Percentiles rank a stretch among this genome's conserved stretches.
phyloP scores from a whole-genome alignment of 2,113 vertebrate genomes.

The Mastomys coucha region DNA sequence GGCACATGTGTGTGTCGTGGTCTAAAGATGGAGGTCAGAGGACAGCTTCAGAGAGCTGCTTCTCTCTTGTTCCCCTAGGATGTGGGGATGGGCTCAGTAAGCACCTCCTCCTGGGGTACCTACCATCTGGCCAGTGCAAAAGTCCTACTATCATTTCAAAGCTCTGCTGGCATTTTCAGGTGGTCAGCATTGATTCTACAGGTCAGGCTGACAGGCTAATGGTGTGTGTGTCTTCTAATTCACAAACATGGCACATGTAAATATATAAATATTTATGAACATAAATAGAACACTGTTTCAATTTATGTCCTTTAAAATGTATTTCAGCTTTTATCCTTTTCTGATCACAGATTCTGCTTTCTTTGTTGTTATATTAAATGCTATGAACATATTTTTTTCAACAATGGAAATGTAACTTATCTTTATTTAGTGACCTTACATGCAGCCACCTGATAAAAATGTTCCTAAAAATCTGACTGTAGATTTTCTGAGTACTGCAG shows the following conservation, averaged over 20 bases:
- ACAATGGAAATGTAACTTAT: neutral
- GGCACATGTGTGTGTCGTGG: neutral
- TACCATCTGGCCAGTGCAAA: neutral
- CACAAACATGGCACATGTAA: neutral
- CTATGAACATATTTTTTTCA: neutral
- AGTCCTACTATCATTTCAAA: neutral
- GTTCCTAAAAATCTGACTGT: neutral
- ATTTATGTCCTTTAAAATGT: conserved; percentile 6
- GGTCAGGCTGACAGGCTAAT: conserved; percentile 2
- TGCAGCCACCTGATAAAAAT: neutral
- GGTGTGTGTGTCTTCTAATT: neutral
- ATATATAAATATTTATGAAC: neutral
- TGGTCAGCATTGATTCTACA: neutral
- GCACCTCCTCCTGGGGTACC: no score
- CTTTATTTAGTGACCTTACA: neutral
- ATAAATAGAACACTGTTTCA: neutral
- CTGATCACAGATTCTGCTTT: neutral
- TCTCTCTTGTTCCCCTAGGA: neutral
- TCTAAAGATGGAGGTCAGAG: no score
- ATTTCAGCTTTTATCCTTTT: conserved; percentile 30
- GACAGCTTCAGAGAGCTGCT: neutral
- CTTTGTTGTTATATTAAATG: conserved; percentile 16
- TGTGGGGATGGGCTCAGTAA: neutral
- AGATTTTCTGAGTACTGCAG: neutral
- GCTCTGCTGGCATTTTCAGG: neutral